phyloP scores from a whole-genome alignment of 2,113 vertebrate genomes.

The Melospiza melodia region DNA sequence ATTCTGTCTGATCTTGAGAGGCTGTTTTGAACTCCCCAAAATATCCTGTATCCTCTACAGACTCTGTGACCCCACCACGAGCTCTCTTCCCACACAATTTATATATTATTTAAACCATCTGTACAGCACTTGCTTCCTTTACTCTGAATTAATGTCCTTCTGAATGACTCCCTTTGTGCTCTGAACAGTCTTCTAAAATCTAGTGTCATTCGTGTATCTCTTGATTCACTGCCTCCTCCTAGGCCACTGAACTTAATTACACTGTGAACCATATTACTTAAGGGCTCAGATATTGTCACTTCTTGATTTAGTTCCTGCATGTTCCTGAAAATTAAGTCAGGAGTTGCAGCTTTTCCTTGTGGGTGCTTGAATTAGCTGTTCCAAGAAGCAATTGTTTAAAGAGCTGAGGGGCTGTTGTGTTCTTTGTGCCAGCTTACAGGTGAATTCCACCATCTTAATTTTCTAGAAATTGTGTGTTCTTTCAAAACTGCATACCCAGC shows the following conservation, averaged over 20 bases:
- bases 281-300: neutral
- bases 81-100: neutral
- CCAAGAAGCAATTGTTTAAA: constrained; percentile 16
- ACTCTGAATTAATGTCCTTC: neutral
- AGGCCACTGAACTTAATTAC: constrained; percentile 17
- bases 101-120: constrained; percentile 10
- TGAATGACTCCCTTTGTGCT: neutral
- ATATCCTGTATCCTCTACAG: neutral
- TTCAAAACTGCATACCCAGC: neutral
- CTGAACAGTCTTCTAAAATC: neutral
- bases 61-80: neutral
- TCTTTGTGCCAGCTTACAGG: neutral
- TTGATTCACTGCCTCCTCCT: neutral
- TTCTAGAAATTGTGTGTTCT: neutral
- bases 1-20: neutral
- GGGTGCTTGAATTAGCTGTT: neutral
- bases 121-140: neutral
- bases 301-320: neutral
- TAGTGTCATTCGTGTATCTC: neutral
- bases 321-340: constrained; percentile 24
- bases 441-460: neutral
- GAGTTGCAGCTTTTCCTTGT: constrained; percentile 19
- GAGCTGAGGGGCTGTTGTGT: neutral
- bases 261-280: constrained; percentile 15
- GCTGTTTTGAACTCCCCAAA: neutral